A percentile compares a stretch with the other conserved stretches of the same genome.
Evolutionary conservation across 2,113 vertebrate species (phyloP).

Genomic region (Bufo bufo): DNA sequence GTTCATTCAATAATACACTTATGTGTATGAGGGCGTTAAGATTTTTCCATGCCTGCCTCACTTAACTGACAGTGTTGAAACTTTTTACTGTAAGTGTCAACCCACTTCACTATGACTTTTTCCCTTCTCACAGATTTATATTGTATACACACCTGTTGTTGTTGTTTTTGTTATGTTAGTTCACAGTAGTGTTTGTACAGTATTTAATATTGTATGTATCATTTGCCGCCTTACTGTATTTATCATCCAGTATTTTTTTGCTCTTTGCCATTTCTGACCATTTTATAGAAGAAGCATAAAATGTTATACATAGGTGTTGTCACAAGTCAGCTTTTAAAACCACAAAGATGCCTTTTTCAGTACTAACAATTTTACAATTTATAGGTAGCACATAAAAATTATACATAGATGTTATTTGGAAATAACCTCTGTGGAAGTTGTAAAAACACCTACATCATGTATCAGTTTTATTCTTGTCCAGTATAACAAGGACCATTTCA

Average conservation of each 20-base stretch:
- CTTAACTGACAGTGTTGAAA: not conserved
- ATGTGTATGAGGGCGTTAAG: too few relatives aligned
- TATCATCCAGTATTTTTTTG: slow-evolving; percentile 16
- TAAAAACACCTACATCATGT: slow-evolving; percentile 42
- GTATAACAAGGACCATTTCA: not conserved
- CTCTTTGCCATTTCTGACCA: slow-evolving; percentile 33
- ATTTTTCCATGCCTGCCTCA: too few relatives aligned
- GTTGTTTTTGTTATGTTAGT: not conserved
- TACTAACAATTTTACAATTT: slow-evolving; percentile 43
- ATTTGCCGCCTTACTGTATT: not conserved
- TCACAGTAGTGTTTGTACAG: not conserved
- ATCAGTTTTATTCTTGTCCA: slow-evolving; percentile 43
- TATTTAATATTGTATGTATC: slow-evolving; percentile 19
- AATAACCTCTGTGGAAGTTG: slow-evolving; percentile 33
- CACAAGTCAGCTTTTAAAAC: slow-evolving; percentile 42
- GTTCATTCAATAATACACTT: too few relatives aligned
- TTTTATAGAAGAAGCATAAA: slow-evolving; percentile 45
- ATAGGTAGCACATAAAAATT: slow-evolving; percentile 43
- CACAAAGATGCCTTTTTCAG: slow-evolving; percentile 35
- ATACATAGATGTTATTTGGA: slow-evolving; percentile 37
- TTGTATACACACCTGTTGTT: not conserved
- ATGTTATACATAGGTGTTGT: slow-evolving; percentile 51
- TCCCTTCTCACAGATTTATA: slow-evolving; percentile 7
- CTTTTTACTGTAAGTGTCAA: not conserved
- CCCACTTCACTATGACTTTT: not conserved